A percentile compares a stretch with the other conserved stretches of the same genome.
These are phyloP conservation scores for Poecilia gillii DNA, from an alignment of 2,797 vertebrate genomes.

Conservation along the genomic window DNA sequence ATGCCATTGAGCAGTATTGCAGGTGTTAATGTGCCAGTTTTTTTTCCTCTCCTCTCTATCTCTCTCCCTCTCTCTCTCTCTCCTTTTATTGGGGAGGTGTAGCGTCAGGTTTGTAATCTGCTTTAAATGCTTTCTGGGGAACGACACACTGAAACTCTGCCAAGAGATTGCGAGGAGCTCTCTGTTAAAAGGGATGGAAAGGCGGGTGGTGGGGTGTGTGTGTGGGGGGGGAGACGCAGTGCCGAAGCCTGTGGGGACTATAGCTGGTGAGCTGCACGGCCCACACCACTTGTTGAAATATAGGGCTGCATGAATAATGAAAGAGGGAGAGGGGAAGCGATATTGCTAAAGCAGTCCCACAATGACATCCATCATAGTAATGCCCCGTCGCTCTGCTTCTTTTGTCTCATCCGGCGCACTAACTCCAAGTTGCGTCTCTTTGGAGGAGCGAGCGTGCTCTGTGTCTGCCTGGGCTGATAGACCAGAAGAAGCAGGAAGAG, in stretches of 20 bases:
- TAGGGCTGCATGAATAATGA: conserved; percentile 74
- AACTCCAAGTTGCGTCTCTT: conserved; percentile 46
- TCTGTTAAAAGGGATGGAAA: conserved; percentile 45
- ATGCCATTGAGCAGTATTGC: conserved; percentile 80
- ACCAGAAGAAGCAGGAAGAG: conserved; percentile 48
- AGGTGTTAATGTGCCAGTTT: conserved; percentile 81
- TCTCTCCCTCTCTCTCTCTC: conserved; percentile 26
- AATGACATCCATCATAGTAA: conserved; percentile 70
- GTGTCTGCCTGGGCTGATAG: conserved; percentile 46
- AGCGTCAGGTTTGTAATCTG: conserved; percentile 78
- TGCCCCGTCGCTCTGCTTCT: conserved; percentile 49
- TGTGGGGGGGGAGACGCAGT: conserved; percentile 42
- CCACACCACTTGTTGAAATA: conserved; percentile 79
- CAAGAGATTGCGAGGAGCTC: conserved; percentile 70
- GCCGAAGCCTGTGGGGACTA: conserved; percentile 56
- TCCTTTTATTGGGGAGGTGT: conserved; percentile 74
- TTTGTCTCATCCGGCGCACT: conserved; percentile 45
- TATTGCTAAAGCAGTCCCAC: conserved; percentile 66
- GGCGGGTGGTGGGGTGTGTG: too few species aligned
- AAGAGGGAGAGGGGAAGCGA: conserved; percentile 63
- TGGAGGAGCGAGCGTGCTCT: conserved; percentile 40
- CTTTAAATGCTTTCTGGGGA: conserved; percentile 82
- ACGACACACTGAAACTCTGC: conserved; percentile 70
- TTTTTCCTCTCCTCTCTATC: conserved; percentile 19
- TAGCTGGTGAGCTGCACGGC: conserved; percentile 56